Conservation (phyloP, 2,888 invertebrate genomes). For the Tridacna gigas region DNA sequence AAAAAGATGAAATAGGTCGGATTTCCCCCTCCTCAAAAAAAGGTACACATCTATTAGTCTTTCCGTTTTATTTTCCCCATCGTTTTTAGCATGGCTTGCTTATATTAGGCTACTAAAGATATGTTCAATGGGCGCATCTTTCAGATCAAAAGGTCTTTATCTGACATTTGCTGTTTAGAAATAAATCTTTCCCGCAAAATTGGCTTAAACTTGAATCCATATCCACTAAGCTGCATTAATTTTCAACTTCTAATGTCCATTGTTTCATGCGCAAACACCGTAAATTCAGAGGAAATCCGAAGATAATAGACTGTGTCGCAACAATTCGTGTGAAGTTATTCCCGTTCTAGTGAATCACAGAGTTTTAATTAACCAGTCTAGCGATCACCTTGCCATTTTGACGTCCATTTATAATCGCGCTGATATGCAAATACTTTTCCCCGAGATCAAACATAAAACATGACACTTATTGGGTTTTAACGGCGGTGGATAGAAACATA, state of each 20-base stretch:
- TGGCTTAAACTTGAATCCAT: background rate
- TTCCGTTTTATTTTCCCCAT: no score
- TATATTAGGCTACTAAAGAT: no score
- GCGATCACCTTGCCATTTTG: slow-evolving; percentile 42
- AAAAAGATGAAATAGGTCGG: no score
- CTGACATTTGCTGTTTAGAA: background rate
- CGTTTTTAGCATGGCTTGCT: no score
- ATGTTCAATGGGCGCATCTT: background rate
- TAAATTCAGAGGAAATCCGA: slow-evolving; percentile 40
- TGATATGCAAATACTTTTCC: slow-evolving; percentile 61
- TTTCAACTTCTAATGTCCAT: background rate
- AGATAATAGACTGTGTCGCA: slow-evolving; percentile 38
- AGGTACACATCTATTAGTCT: no score
- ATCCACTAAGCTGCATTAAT: slow-evolving; percentile 1
- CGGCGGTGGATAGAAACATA: slow-evolving; percentile 56
- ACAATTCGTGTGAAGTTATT: slow-evolving; percentile 30
- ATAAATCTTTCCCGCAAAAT: background rate
- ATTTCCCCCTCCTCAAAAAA: no score
- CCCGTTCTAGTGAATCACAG: slow-evolving; percentile 44
- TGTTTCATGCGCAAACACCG: slow-evolving; percentile 15
- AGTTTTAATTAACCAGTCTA: slow-evolving; percentile 60
- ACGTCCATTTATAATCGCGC: slow-evolving; percentile 50
- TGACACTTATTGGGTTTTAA: slow-evolving; percentile 68
- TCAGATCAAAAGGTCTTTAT: background rate
- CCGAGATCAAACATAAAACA: slow-evolving; percentile 53